Percentiles rank a stretch among this genome's conserved stretches.
phyloP scores from a whole-genome alignment of 2,113 vertebrate genomes.

The Microtus pennsylvanicus region DNA sequence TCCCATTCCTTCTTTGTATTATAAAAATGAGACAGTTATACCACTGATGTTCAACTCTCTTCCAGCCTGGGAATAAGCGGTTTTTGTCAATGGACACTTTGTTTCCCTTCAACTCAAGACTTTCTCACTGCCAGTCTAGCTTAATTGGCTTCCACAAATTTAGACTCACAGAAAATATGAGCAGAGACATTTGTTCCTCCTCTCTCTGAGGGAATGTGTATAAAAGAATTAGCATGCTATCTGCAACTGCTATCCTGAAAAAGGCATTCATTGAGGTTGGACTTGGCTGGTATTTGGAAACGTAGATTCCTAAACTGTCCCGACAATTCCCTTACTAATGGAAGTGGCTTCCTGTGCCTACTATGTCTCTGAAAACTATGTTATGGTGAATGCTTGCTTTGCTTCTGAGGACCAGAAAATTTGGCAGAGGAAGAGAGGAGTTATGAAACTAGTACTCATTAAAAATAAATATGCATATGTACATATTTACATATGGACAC shows the following conservation, averaged over 20 bases:
- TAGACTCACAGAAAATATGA: background rate
- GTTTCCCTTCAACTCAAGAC: background rate
- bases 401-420: constrained; percentile 22
- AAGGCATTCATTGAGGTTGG: background rate
- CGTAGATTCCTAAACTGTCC: constrained; percentile 15
- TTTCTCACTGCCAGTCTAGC: background rate
- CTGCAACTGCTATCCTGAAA: background rate
- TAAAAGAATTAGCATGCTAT: background rate
- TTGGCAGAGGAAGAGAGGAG: background rate
- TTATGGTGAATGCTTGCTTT: constrained; percentile 4
- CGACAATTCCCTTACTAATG: background rate
- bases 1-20: background rate
- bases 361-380: background rate
- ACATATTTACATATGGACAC: background rate
- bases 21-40: background rate
- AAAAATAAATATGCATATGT: background rate
- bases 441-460: background rate
- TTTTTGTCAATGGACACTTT: background rate
- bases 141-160: background rate
- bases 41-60: background rate
- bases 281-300: background rate
- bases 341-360: background rate
- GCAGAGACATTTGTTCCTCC: background rate
- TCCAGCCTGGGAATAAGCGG: background rate
- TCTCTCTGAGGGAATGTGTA: background rate